Percentiles rank a stretch among this genome's conserved stretches.
phyloP scores from a whole-genome alignment of 2,113 vertebrate genomes.

The cattle (Bos taurus) region ARS-UCD2.0 NC_037343.1:78412501-78413000 shows the following conservation, averaged over 20 bases:
- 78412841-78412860: background rate
- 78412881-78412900: background rate
- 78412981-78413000: background rate
- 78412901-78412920: slow-evolving; percentile 51
- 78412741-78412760: slow-evolving; percentile 67
- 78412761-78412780: slow-evolving; percentile 67
- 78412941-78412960: background rate
- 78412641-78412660: slow-evolving; percentile 65
- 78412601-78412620: slow-evolving; percentile 70
- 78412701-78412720: slow-evolving; percentile 55
- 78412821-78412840: background rate
- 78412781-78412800: slow-evolving; percentile 63
- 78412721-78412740: slow-evolving; percentile 48
- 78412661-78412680: slow-evolving; percentile 73
- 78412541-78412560: slow-evolving; percentile 82
- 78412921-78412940: slow-evolving; percentile 26
- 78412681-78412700: slow-evolving; percentile 63
- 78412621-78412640: slow-evolving; percentile 60
- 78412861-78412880: slow-evolving; percentile 13
- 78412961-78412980: background rate
- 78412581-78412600: slow-evolving; percentile 66
- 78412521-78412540: slow-evolving; percentile 85
- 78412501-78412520: slow-evolving; percentile 82
- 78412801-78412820: slow-evolving; percentile 41
- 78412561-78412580: slow-evolving; percentile 72